Conservation (phyloP, 2,113 vertebrate species). For the Sarotherodon lohbergeri region DNA sequence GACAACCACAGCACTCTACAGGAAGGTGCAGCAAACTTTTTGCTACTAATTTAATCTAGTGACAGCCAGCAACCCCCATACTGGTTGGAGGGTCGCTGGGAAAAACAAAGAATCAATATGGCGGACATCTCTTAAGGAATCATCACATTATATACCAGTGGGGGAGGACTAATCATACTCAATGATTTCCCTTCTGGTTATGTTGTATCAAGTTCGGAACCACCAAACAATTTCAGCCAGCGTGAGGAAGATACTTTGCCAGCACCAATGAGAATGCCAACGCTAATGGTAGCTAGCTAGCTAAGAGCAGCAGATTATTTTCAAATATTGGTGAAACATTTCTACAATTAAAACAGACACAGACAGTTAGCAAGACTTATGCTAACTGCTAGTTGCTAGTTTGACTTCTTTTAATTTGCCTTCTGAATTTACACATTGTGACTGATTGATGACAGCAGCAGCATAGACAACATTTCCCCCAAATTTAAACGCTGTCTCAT, state of each 20-base stretch:
- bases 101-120: neutral
- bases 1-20: neutral
- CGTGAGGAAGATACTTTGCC: neutral
- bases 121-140: neutral
- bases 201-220: neutral
- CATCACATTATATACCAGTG: neutral
- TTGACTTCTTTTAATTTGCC: neutral
- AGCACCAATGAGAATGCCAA: neutral
- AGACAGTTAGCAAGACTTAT: neutral
- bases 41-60: neutral
- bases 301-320: neutral
- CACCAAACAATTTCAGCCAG: neutral
- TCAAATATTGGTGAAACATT: neutral
- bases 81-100: neutral
- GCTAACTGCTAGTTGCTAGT: neutral
- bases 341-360: neutral
- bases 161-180: neutral
- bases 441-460: neutral
- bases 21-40: neutral
- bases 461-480: neutral
- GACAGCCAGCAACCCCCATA: neutral
- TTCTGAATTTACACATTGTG: neutral
- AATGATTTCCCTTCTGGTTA: neutral
- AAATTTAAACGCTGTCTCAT: neutral
- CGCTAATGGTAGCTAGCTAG: neutral